Evolutionary conservation across 2,888 invertebrate genomes (phyloP).

Genomic region (Philhelius pedissequus): DNA sequence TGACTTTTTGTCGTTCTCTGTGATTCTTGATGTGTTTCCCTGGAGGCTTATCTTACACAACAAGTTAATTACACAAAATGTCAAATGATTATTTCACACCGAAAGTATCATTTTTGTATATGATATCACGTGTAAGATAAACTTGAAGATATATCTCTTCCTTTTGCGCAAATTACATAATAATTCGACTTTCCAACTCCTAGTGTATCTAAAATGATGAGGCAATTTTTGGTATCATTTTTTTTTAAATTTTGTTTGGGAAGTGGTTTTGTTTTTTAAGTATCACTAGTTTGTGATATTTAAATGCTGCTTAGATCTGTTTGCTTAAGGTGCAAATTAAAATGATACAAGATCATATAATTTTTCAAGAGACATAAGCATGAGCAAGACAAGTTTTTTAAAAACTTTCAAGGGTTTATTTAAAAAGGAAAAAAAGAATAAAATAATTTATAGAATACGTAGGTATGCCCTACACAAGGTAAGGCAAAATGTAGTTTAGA

Average conservation of each 20-base stretch:
- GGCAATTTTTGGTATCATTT: neutral
- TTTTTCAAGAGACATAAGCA: no score
- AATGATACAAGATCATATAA: no score
- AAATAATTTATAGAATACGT: no score
- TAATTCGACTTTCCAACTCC: neutral
- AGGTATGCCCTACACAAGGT: no score
- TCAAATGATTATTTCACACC: slow-evolving; percentile 1
- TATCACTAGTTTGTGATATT: neutral
- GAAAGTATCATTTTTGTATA: slow-evolving; percentile 24
- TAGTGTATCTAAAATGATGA: neutral
- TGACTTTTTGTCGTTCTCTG: neutral
- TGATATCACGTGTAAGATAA: slow-evolving; percentile 24
- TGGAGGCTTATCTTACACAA: slow-evolving; percentile 18
- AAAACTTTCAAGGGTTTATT: no score
- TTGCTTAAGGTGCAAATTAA: neutral
- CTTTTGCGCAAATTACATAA: neutral
- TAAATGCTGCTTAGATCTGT: neutral
- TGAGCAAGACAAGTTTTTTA: no score
- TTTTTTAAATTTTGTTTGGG: neutral
- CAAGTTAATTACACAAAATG: slow-evolving; percentile 1
- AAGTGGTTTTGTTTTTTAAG: neutral
- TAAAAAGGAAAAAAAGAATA: no score
- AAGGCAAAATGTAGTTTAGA: no score
- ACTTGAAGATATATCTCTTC: neutral
- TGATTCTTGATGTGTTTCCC: slow-evolving; percentile 13